Evolutionary conservation across 1,140 invertebrate species (phyloP), one percentile per base, ranked within the genome.

Genomic region (Drosophila quadrilineata): DNA sequence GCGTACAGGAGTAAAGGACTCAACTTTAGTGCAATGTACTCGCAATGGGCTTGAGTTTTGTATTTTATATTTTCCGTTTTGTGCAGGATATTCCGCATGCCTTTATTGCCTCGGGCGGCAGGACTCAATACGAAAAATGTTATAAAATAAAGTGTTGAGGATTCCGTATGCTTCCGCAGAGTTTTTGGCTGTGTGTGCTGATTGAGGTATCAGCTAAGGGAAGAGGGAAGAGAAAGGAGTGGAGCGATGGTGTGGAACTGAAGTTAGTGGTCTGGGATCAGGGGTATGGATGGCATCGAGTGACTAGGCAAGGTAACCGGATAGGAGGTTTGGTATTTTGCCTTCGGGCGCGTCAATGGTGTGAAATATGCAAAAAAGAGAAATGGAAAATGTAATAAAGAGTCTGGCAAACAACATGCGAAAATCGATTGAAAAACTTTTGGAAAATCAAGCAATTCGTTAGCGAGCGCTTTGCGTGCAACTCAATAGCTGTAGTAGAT

Each of bases 101-200:
- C 31, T 14, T 48, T 68, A 54, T 49, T 60, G 62, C 28, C 16
- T 53, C 14, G 19, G 36, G 29, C 19, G 17, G 29, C 26, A 38
- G 64, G 14, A 53, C 41, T 48, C 57, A 26, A n/a, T 45, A 77
- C 58, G 69, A 72, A n/a, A 77, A 72, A 65, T 65, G 74, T 72
- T 77, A 77, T 77, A 72, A 77, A 77, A 77, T 77, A 77, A 77
- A 77, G 69, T 77, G 69, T 77, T 59, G 75, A 59, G 63, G 49
- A 71, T 71, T 76, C 69, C 26, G 52, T 58, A 35, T 50, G 71
- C 26, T 46, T 63, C 53, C 58, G 29, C 58, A 59, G 14, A 52
- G 54, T 45, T 64, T 49, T 57, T 1, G 35, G 14, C 14, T 12
- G 14, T 36, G 35, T 9, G 35, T 12, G 17, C 35, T 58, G 66